phyloP scores from a whole-genome alignment of 2,888 invertebrate species.

The Furcula furcula region DNA sequence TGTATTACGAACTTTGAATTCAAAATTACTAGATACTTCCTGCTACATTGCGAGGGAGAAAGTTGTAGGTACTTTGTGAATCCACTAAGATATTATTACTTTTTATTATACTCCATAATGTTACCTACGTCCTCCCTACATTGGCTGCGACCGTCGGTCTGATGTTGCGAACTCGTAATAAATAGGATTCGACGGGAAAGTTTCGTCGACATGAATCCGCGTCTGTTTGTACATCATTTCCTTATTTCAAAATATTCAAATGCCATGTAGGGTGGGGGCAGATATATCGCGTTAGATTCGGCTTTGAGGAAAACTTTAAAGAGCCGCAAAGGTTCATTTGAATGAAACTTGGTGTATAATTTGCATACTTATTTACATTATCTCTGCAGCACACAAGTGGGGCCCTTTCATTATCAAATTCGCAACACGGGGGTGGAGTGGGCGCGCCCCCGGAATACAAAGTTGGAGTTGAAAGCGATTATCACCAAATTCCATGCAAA shows the following conservation, averaged over 20 bases:
- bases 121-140: constrained; percentile 21
- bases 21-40: not conserved
- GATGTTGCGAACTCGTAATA: constrained; percentile 43
- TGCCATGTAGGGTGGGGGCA: constrained; percentile 33
- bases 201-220: constrained; percentile 50
- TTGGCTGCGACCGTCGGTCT: constrained; percentile 33
- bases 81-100: constrained; percentile 9
- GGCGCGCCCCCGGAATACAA: constrained; percentile 66
- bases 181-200: constrained; percentile 53
- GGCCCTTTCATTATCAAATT: constrained; percentile 80
- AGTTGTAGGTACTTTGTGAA: constrained; percentile 9
- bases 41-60: not conserved
- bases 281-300: constrained; percentile 53
- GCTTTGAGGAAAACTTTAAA: constrained; percentile 71
- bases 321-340: constrained; percentile 76
- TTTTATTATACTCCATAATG: constrained; percentile 19
- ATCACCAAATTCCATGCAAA: constrained; percentile 65
- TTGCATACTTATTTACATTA: constrained; percentile 82
- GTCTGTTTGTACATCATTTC: constrained; percentile 61
- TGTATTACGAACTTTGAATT: not conserved
- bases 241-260: constrained; percentile 61
- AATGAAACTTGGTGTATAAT: constrained; percentile 75
- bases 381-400: constrained; percentile 79
- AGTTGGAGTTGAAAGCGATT: constrained; percentile 70
- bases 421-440: constrained; percentile 62